These are phyloP conservation scores for Apis dorsata DNA, from an alignment of 1,140 invertebrate species.

Conservation along the genomic window DNA sequence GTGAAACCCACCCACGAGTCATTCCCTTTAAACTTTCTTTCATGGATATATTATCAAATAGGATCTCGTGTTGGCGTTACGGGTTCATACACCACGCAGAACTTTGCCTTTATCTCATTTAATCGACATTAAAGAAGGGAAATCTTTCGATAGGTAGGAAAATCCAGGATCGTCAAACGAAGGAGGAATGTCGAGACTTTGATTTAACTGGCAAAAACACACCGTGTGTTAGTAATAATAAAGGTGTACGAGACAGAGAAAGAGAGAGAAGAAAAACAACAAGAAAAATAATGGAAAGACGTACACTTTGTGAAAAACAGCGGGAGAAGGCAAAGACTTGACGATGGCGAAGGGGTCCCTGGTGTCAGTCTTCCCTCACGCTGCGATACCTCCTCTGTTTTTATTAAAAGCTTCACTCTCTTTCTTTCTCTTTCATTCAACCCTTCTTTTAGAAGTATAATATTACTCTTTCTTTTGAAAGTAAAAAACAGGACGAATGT, in stretches of 20 bases:
- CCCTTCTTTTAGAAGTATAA: conserved; percentile 44
- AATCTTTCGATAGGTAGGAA: neutral
- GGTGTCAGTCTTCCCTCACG: conserved; percentile 60
- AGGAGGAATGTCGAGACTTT: conserved; percentile 31
- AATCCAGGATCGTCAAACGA: conserved; percentile 1
- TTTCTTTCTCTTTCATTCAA: conserved; percentile 25
- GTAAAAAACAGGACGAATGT: conserved; percentile 55
- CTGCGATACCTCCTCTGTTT: conserved; percentile 63
- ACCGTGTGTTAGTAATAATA: conserved; percentile 24
- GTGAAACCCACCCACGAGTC: neutral
- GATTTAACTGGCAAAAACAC: conserved; percentile 55
- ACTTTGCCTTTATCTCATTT: neutral
- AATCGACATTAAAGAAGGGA: neutral
- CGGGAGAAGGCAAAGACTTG: conserved; percentile 33
- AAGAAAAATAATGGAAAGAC: conserved; percentile 62
- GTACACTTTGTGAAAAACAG: conserved; percentile 51
- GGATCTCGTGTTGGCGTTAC: too few species aligned
- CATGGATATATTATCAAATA: neutral
- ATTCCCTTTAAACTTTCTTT: neutral
- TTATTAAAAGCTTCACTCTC: conserved; percentile 58
- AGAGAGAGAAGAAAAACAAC: conserved; percentile 1
- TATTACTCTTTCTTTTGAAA: conserved; percentile 51
- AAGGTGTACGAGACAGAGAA: conserved; percentile 29
- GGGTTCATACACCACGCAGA: neutral
- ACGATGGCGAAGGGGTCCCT: conserved; percentile 33